Evolutionary conservation across 92 coral and sea anemone species (phyloP).

Genomic region (Meandrina meandrites): DNA sequence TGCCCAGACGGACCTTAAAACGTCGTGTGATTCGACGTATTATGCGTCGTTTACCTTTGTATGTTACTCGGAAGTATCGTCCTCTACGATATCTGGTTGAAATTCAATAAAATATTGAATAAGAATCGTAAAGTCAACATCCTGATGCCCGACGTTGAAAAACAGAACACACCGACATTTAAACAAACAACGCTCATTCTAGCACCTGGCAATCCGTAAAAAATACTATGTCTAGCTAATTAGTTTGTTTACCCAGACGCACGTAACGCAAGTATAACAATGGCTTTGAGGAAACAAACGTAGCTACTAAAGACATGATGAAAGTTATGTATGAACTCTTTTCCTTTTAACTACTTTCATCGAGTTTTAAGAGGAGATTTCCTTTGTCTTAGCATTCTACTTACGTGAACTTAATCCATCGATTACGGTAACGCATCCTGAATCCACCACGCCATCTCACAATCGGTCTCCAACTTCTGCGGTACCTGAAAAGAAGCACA

Average conservation of each 20-base stretch:
- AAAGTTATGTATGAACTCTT: not conserved
- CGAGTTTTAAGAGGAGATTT: not conserved
- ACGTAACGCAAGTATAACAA: not conserved
- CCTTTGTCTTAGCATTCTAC: not conserved
- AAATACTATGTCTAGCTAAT: too few relatives aligned
- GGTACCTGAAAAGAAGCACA: constrained; percentile 22
- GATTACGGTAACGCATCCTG: constrained; percentile 16
- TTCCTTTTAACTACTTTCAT: not conserved
- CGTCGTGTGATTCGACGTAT: constrained; percentile 39
- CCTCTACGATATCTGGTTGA: constrained; percentile 25
- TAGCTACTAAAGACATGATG: not conserved
- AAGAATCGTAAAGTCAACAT: not conserved
- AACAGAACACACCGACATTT: not conserved
- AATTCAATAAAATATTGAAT: not conserved
- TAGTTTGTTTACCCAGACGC: not conserved
- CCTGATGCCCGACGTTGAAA: not conserved
- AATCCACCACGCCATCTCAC: constrained; percentile 29
- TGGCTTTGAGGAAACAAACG: not conserved
- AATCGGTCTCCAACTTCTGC: constrained; percentile 30
- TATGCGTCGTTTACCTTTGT: constrained; percentile 16
- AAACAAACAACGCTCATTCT: not conserved
- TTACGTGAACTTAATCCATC: constrained; percentile 40
- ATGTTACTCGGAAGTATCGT: constrained; percentile 6
- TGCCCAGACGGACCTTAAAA: constrained; percentile 18
- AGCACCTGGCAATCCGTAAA: not conserved